Evolutionary conservation across 1,140 invertebrate species (phyloP).

Genomic region (Neoseiulus cucumeris): DNA sequence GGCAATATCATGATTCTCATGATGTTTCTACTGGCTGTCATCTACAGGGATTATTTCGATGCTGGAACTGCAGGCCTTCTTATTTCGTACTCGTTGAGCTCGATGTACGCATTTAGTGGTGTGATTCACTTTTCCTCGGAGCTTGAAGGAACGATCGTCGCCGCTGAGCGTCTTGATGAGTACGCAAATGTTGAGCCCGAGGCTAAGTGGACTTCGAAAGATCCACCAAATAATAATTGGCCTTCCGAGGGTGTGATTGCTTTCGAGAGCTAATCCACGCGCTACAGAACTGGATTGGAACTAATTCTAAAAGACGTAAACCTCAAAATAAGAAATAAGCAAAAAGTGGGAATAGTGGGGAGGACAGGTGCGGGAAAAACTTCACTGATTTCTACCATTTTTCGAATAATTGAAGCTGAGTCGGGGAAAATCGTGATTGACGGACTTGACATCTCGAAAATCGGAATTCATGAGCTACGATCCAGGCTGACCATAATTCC

Average conservation of each 20-base stretch:
- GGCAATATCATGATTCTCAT: not conserved
- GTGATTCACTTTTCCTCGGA: conserved; percentile 16
- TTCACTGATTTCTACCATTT: conserved; percentile 32
- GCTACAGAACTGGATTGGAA: conserved; percentile 22
- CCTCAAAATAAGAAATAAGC: not conserved
- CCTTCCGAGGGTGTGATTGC: conserved; percentile 25
- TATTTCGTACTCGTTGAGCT: conserved; percentile 11
- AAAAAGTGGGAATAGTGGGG: conserved; percentile 31
- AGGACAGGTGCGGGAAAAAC: conserved; percentile 35
- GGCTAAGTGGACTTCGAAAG: conserved; percentile 15
- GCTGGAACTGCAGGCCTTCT: conserved; percentile 12
- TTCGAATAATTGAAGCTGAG: conserved; percentile 34
- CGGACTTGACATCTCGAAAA: conserved; percentile 27
- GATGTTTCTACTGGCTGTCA: not conserved
- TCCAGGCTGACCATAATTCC: conserved; percentile 34
- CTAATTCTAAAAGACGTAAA: conserved; percentile 24
- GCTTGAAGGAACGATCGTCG: conserved; percentile 15
- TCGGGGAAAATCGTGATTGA: conserved; percentile 32
- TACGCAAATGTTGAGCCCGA: conserved; percentile 17
- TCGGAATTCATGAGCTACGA: conserved; percentile 33
- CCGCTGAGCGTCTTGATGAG: conserved; percentile 21
- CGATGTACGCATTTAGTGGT: conserved; percentile 12
- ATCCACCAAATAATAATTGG: conserved; percentile 22
- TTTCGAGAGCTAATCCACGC: conserved; percentile 25
- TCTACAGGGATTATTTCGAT: not conserved